Conservation (phyloP, 2,797 vertebrate genomes). For the Rhyacichthys aspro region DNA sequence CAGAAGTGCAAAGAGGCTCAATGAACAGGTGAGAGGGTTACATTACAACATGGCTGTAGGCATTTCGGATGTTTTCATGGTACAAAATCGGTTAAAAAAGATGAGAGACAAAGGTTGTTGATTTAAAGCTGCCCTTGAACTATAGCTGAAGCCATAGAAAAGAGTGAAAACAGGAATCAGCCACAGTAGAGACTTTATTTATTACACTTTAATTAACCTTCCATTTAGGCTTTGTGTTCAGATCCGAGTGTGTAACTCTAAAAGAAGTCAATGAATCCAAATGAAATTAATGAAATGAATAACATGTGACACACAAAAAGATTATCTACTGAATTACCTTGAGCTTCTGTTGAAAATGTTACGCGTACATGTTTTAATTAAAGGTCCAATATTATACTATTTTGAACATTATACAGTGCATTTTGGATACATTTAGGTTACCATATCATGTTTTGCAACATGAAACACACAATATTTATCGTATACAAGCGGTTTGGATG, state of each 20-base stretch:
- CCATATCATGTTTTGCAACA: too few species aligned
- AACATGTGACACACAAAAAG: neutral
- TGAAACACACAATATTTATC: too few species aligned
- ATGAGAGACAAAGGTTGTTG: neutral
- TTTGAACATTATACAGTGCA: too few species aligned
- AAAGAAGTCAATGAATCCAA: neutral
- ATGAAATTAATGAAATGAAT: neutral
- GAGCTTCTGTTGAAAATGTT: neutral
- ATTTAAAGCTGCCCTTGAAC: constrained; percentile 6
- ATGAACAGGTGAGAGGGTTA: neutral
- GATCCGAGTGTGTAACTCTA: neutral
- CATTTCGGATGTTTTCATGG: neutral
- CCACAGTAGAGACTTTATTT: neutral
- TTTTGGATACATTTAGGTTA: too few species aligned
- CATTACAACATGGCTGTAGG: constrained; percentile 11
- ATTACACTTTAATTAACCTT: neutral
- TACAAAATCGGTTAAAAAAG: neutral
- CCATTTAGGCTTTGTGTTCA: neutral
- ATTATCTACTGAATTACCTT: neutral
- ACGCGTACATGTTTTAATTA: neutral
- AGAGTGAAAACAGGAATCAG: neutral
- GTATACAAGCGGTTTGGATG: too few species aligned
- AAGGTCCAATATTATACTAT: too few species aligned
- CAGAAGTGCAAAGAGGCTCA: neutral
- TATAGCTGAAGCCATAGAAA: neutral